A percentile compares a stretch with the other conserved stretches of the same genome.
Evolutionary conservation across 2,113 vertebrate species (phyloP).

Genomic region (Pseudorhombus dupliciocellatus): DNA sequence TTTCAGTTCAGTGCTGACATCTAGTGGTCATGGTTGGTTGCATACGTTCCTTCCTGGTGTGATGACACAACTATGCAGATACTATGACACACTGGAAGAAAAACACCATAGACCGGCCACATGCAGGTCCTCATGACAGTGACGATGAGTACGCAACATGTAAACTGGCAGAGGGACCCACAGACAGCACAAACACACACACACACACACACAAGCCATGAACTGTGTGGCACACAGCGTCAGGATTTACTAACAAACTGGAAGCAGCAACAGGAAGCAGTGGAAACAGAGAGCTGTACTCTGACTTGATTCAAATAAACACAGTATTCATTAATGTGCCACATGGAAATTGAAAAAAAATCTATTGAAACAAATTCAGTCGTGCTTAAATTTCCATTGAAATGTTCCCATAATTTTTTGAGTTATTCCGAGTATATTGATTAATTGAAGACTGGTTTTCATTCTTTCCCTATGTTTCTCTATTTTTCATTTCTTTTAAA

Average conservation of each 20-base stretch:
- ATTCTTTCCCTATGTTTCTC: neutral
- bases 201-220: slow-evolving; percentile 10
- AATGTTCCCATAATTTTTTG: neutral
- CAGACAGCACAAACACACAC: slow-evolving; percentile 17
- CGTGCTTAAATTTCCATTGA: too few species aligned
- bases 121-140: neutral
- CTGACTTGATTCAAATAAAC: neutral
- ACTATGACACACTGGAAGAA: neutral
- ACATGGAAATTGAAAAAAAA: slow-evolving; percentile 1
- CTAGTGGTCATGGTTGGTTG: slow-evolving; percentile 42
- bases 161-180: slow-evolving; percentile 2
- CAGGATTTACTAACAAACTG: slow-evolving; percentile 51
- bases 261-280: slow-evolving; percentile 3
- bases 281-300: neutral
- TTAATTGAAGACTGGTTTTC: neutral
- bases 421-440: neutral
- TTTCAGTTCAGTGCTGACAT: slow-evolving; percentile 48
- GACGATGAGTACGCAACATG: slow-evolving; percentile 16
- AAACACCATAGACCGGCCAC: neutral
- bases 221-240: slow-evolving; percentile 1
- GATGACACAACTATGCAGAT: neutral
- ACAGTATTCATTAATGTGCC: neutral
- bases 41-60: neutral
- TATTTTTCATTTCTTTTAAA: neutral
- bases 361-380: neutral